These are phyloP conservation scores for Macroteleia sp. DNA, from an alignment of 2,888 invertebrate genomes.

Conservation along the genomic window DNA sequence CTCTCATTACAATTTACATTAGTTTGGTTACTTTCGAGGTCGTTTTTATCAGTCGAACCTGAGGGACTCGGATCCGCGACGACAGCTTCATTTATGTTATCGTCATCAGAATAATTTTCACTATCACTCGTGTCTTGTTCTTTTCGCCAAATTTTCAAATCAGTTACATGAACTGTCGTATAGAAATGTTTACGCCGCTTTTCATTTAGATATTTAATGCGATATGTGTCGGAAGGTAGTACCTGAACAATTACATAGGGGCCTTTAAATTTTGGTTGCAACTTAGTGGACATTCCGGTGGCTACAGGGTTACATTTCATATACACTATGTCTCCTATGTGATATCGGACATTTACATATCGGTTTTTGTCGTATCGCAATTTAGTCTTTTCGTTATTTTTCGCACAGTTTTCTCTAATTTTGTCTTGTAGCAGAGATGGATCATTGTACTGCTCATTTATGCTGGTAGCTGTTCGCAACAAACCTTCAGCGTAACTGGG, in stretches of 20 bases:
- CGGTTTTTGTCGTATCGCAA: constrained; percentile 3
- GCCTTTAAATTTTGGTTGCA: constrained; percentile 8
- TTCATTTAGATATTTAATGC: constrained; percentile 19
- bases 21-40: too few species aligned
- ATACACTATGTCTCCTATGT: constrained; percentile 22
- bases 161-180: constrained; percentile 9
- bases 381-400: not conserved
- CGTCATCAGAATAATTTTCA: not conserved
- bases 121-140: too few species aligned
- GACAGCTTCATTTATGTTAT: not conserved
- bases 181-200: not conserved
- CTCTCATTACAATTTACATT: too few species aligned
- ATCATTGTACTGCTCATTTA: not conserved
- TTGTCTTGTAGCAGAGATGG: not conserved
- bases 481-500: constrained; percentile 14
- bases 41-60: too few species aligned
- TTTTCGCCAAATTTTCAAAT: too few species aligned
- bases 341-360: not conserved
- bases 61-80: too few species aligned
- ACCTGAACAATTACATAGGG: constrained; percentile 4
- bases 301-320: not conserved
- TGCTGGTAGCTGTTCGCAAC: not conserved
- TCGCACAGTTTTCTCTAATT: not conserved
- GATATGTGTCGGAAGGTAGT: constrained; percentile 4
- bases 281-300: constrained; percentile 23